Conservation (phyloP, 92 coral and sea anemone genomes). For the Paramuricea clavata region DNA sequence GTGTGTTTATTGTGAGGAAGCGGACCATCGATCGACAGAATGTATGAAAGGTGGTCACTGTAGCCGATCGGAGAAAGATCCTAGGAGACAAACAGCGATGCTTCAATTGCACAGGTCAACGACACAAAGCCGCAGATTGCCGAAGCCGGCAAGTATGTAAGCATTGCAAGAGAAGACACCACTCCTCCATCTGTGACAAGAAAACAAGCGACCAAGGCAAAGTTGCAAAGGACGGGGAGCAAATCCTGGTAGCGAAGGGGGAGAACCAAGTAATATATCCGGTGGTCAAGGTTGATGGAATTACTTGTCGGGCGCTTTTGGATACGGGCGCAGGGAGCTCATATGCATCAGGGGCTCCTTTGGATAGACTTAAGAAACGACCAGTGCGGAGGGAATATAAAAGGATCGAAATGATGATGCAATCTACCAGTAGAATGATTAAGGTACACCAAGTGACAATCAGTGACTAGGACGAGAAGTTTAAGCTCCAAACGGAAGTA, state of each 20-base stretch:
- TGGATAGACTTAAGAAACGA: neutral
- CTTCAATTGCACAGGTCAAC: neutral
- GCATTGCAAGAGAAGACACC: neutral
- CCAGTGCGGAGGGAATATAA: neutral
- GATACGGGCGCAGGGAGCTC: slow-evolving; percentile 48
- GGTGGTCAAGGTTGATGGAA: neutral
- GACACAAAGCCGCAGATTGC: neutral
- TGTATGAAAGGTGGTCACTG: slow-evolving; percentile 16
- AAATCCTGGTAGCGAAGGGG: neutral
- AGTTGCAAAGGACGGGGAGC: no score
- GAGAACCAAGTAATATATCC: neutral
- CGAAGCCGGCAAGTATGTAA: neutral
- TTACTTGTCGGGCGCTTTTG: slow-evolving; percentile 20
- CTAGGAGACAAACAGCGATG: neutral
- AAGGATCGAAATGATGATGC: neutral
- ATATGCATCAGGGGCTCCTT: neutral
- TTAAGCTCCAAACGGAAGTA: neutral
- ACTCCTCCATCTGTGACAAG: neutral
- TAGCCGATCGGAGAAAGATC: slow-evolving; percentile 8
- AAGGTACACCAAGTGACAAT: neutral
- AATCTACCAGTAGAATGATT: neutral
- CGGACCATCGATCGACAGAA: neutral
- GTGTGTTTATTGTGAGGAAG: slow-evolving; percentile 19
- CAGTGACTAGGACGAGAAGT: neutral
- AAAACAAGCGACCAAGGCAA: neutral